Percentiles rank a stretch among this genome's conserved stretches.
phyloP scores from a whole-genome alignment of 2,113 vertebrate genomes.

The Gasterosteus aculeatus region DNA sequence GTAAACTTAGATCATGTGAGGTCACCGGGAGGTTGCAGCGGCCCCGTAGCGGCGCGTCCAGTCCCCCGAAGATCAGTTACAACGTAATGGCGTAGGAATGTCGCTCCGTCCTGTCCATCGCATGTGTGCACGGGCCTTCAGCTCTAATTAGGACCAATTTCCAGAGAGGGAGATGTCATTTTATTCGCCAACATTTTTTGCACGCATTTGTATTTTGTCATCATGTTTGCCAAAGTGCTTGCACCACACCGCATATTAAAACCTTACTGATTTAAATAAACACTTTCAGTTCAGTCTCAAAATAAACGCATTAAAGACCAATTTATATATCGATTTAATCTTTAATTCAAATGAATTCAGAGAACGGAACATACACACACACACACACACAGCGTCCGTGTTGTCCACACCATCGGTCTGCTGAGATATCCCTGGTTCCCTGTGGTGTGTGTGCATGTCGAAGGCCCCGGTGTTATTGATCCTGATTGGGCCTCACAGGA shows the following conservation, averaged over 20 bases:
- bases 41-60: slow-evolving; percentile 60
- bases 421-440: slow-evolving; percentile 54
- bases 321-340: slow-evolving; percentile 7
- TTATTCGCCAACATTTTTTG: slow-evolving; percentile 22
- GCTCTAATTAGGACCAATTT: slow-evolving; percentile 61
- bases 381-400: slow-evolving; percentile 31
- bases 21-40: slow-evolving; percentile 76
- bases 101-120: slow-evolving; percentile 44
- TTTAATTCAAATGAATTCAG: slow-evolving; percentile 23
- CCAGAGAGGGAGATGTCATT: slow-evolving; percentile 32
- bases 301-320: neutral
- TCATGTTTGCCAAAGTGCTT: neutral
- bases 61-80: slow-evolving; percentile 73
- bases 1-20: slow-evolving; percentile 77
- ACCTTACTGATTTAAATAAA: neutral
- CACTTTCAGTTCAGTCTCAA: neutral
- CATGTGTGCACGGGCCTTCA: slow-evolving; percentile 37
- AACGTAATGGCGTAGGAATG: slow-evolving; percentile 77
- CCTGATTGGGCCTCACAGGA: slow-evolving; percentile 82
- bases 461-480: slow-evolving; percentile 76
- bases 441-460: slow-evolving; percentile 60
- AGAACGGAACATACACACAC: slow-evolving; percentile 27
- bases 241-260: neutral
- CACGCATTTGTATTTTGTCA: neutral
- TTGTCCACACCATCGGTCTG: slow-evolving; percentile 58